phyloP scores from a whole-genome alignment of 2,113 vertebrate species.

The Polypterus senegalus region DNA sequence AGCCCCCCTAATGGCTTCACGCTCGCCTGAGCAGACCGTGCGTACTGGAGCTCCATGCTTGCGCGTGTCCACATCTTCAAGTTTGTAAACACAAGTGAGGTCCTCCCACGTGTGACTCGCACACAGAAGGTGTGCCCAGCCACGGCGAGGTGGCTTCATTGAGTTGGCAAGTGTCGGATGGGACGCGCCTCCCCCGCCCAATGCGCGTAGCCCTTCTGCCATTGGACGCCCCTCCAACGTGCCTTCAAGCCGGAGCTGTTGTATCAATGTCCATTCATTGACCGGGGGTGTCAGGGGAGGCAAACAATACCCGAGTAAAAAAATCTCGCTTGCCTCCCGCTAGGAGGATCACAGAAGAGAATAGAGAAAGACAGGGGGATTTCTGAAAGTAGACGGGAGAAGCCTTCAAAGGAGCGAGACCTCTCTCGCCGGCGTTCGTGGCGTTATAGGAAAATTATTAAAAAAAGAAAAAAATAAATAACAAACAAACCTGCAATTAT shows the following conservation, averaged over 20 bases:
- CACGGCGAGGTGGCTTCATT: too few species aligned
- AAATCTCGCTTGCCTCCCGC: constrained; percentile 27
- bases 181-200: constrained; percentile 9
- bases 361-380: constrained; percentile 6
- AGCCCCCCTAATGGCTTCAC: too few species aligned
- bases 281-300: constrained; percentile 20
- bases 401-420: not conserved
- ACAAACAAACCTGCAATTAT: too few species aligned
- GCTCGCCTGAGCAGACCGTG: too few species aligned
- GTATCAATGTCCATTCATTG: constrained; percentile 22
- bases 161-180: too few species aligned
- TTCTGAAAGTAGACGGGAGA: constrained; percentile 8
- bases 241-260: constrained; percentile 14
- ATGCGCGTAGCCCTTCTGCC: constrained; percentile 6
- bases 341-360: constrained; percentile 16
- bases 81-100: too few species aligned
- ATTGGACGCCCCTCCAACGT: constrained; percentile 22
- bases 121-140: too few species aligned
- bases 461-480: not conserved
- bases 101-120: too few species aligned
- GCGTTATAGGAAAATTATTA: not conserved
- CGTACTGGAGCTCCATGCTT: too few species aligned
- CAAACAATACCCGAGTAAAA: constrained; percentile 36
- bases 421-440: not conserved
- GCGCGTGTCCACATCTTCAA: too few species aligned